Evolutionary conservation across 2,113 vertebrate genomes (phyloP), one percentile per base, ranked within the genome.

Genomic region (Castor canadensis): DNA sequence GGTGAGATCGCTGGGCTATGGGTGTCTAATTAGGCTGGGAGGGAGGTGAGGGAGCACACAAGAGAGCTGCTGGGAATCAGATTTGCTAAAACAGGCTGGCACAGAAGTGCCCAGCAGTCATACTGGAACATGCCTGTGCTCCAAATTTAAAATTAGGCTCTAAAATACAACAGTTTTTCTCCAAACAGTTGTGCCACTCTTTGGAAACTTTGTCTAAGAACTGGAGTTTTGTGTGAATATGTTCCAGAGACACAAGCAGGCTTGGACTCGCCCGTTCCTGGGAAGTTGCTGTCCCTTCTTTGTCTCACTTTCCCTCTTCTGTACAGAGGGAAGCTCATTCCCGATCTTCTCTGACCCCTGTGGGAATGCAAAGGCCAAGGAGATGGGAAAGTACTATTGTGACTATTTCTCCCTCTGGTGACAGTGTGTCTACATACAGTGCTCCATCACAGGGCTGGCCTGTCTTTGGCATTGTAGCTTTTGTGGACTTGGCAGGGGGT

Each of bases 401-500:
- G 45, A 15, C 15, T 4, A 2, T 62, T 45, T 88, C 32, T 62
- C 28, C 67, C 15, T 30, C 52, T 35, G 19, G 0, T 3, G 69
- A 47, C 20, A 15, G 32, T 6, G 8, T 60, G 49, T 45, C n/a
- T 62, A 16, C 1, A 1, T 47, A 19, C 3, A 35, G 75, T n/a
- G 9, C 28, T 52, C 82, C 38, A n/a, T 66, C 80, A 24, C n/a
- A 24, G 60, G 19, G n/a, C 66, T 22, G 22, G 47, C 38, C n/a
- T 75, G 49, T n/a, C 82, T 45, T 60, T 52, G 92, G 4, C 35
- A 96, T 94, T 94, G 97, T 85, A 30, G 32, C 22, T n/a, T 89
- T 12, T 64, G 95, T 97, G 88, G 97, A 87, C 90, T 97, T 98
- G 81, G 84, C 76, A 83, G 96, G 43, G 43, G 40, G 82, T 82